Evolutionary conservation across 1,140 invertebrate genomes (phyloP), one percentile per base, ranked within the genome.

Genomic region (Marisa cornuarietis): DNA sequence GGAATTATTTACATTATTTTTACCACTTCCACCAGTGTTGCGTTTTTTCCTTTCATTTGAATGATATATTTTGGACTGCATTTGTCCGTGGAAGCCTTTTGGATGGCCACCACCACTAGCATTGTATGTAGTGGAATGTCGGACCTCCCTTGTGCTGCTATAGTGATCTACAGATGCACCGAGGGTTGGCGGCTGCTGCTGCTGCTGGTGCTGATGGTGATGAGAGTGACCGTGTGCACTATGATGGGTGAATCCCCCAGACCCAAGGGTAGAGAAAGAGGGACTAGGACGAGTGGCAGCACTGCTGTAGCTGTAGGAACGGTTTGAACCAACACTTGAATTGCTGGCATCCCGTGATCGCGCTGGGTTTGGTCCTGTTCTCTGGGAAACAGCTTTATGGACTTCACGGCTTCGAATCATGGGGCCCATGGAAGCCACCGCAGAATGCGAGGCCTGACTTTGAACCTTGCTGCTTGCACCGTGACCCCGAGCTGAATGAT

Each of bases 261-360:
- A n/a, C 42, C 49, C 13, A n/a, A 65, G 24, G 4, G 76, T 63
- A 14, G 31, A 22, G 24, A 52, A 77, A 11, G 42, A 22, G 18
- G 63, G 26, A n/a, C 61, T 24, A 8, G 76, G 76, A 4, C 76
- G 49, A 63, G 63, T 18, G 51, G 49, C 31, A 26, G 42, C 51
- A 49, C 11, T 73, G 68, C 51, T 77, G 74, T 79, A 81, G 69
- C 61, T 76, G 69, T 61, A 71, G 54, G 86, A 87, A 42, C 84
- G 85, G 61, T 79, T 86, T 14, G 87, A 88, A 16, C 86, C 85
- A 49, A 88, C 86, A 78, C 87, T 88, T 80, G 85, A 87, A 58
- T 79, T 83, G 71, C 86, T 88, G 31, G 83, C 79, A 68, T 88
- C 87, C 20, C 87, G 82, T 68, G 81, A 81, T 68, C 83, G 82